phyloP scores from a whole-genome alignment of 2,797 vertebrate genomes.

The Hyperoplus immaculatus region DNA sequence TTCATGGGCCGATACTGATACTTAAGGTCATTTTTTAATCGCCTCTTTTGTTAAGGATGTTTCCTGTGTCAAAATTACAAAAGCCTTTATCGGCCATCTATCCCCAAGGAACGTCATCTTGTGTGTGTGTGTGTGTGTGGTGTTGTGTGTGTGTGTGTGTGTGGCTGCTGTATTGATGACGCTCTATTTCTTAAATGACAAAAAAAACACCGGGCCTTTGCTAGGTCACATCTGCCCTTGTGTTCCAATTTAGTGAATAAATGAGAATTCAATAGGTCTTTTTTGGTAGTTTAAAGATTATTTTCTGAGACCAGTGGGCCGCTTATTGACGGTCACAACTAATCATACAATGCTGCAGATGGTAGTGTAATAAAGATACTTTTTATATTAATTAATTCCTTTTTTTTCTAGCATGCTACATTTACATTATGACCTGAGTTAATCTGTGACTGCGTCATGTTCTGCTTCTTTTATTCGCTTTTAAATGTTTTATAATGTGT shows the following conservation, averaged over 20 bases:
- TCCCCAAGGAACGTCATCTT: background rate
- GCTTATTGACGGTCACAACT: background rate
- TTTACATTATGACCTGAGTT: background rate
- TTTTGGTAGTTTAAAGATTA: slow-evolving; percentile 8
- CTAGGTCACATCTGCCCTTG: slow-evolving; percentile 29
- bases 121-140: background rate
- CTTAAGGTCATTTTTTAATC: background rate
- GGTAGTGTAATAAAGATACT: background rate
- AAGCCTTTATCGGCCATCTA: background rate
- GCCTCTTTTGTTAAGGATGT: background rate
- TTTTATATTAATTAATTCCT: background rate
- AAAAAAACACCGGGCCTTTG: background rate
- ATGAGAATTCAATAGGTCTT: slow-evolving; percentile 30
- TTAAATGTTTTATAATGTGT: too few species aligned
- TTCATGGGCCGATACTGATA: slow-evolving; percentile 7
- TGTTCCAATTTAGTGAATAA: slow-evolving; percentile 10
- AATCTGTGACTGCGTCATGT: background rate
- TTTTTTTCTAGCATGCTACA: background rate
- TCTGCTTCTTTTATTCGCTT: too few species aligned
- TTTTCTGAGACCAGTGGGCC: background rate
- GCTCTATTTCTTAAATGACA: background rate
- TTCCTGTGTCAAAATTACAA: background rate
- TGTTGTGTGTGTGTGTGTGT: background rate
- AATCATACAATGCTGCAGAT: slow-evolving; percentile 2
- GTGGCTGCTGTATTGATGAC: background rate